Evolutionary conservation across 1,140 invertebrate genomes (phyloP), one percentile per base, ranked within the genome.

Genomic region (Eciton burchellii): DNA sequence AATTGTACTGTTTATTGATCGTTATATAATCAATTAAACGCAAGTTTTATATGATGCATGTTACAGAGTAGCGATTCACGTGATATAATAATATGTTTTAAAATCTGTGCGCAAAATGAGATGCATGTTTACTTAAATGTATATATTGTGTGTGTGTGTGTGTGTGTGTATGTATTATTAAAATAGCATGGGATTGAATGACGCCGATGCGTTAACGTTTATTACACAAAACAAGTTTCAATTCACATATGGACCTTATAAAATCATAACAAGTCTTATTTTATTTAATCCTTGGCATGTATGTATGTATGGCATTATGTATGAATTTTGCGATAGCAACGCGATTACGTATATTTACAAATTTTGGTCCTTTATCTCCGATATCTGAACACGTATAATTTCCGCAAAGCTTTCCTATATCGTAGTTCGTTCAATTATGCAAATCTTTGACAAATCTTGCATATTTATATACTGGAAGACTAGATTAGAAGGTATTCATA

Each of bases 401-500:
- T 45, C 70, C 52, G 26, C 52, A 54, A 81, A 56, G 41, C 4
- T 59, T 77, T 26, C n/a, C 47, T 57, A 83, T 82, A 16, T 82
- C 52, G 81, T 4, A 77, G 63, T 62, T 49, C 16, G 21, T 54
- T 83, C n/a, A 47, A 43, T 35, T 45, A 56, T 49, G 54, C 66
- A 56, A 66, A 57, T 83, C 49, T 29, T 2, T n/a, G n/a, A n/a
- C 57, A 35, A 35, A 35, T 6, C 35, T 73, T 82, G 45, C 74
- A 71, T 54, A 59, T 87, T 83, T 84, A 77, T 89, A 86, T 63
- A 68, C 70, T 89, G 90, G 90, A 91, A 91, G 90, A 91, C 90
- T 91, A 91, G 90, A 91, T 91, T 89, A 90, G 74, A 90, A 84
- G 6, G 83, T 84, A 81, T 89, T 70, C 89, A 88, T 70, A 90